These are phyloP conservation scores for Neopipo cinnamomea DNA, from an alignment of 2,113 vertebrate genomes.

Conservation along the genomic window DNA sequence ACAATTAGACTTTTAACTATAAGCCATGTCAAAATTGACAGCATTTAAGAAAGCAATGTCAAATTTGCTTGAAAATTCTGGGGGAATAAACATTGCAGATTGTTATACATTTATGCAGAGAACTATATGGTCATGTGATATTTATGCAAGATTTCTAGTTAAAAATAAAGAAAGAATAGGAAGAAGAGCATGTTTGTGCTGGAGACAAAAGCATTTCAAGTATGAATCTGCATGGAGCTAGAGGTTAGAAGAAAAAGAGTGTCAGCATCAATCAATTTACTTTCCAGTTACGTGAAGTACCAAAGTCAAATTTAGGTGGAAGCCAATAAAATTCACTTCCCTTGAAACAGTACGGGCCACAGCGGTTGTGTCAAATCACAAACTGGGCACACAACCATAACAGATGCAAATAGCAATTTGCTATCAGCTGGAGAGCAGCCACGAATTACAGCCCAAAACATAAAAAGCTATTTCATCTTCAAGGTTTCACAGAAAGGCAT, in stretches of 20 bases:
- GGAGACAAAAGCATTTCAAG: not conserved
- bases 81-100: not conserved
- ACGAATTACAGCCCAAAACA: not conserved
- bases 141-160: not conserved
- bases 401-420: slow-evolving; percentile 49
- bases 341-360: not conserved
- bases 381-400: not conserved
- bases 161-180: not conserved
- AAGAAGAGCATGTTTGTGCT: not conserved
- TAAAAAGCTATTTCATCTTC: not conserved
- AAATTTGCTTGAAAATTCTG: not conserved
- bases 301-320: slow-evolving; percentile 28
- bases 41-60: not conserved
- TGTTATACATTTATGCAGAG: not conserved
- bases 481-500: not conserved
- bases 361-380: slow-evolving; percentile 45
- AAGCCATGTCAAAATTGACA: not conserved
- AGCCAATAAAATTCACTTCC: slow-evolving; percentile 9
- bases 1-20: not conserved
- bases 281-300: slow-evolving; percentile 17
- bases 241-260: not conserved
- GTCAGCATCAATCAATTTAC: slow-evolving; percentile 21
- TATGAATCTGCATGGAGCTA: not conserved
- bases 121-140: not conserved
- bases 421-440: slow-evolving; percentile 39